Evolutionary conservation across 2,113 vertebrate species (phyloP).

Genomic region (Euleptes europaea): DNA sequence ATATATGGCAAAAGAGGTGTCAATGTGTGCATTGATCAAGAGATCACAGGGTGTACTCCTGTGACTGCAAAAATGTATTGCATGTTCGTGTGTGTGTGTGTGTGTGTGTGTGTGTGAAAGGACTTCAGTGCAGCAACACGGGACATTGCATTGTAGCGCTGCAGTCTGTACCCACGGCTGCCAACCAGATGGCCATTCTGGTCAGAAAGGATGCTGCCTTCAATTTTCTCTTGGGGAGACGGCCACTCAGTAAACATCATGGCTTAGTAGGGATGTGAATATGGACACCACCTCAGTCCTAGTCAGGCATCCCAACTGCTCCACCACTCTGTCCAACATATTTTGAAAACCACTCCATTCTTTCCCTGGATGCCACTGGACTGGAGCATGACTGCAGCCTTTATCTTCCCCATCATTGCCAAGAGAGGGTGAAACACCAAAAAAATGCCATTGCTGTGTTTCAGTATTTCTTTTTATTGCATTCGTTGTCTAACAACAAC

Average conservation of each 20-base stretch:
- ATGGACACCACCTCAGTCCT: not conserved
- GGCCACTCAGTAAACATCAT: not conserved
- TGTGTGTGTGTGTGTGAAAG: not conserved
- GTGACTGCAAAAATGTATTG: not conserved
- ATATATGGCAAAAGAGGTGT: not conserved
- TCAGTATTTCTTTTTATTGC: constrained; percentile 81
- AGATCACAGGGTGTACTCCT: not conserved
- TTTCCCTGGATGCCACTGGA: not conserved
- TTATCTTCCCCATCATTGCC: not conserved
- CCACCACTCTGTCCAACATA: too few relatives aligned
- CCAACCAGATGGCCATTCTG: not conserved
- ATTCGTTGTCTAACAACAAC: constrained; percentile 85
- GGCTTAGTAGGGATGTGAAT: not conserved
- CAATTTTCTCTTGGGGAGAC: not conserved
- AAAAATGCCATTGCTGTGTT: constrained; percentile 42
- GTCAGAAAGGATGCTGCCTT: not conserved
- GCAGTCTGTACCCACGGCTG: not conserved
- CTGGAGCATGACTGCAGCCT: not conserved
- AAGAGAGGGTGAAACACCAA: constrained; percentile 45
- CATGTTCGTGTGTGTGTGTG: too few relatives aligned
- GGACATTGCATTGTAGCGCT: too few relatives aligned
- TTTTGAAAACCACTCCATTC: not conserved
- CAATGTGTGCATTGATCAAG: not conserved
- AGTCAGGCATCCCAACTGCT: not conserved
- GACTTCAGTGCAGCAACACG: not conserved